A percentile compares a stretch with the other conserved stretches of the same genome.
These are phyloP conservation scores for Octomys mimax DNA, from an alignment of 2,797 vertebrate species.

Conservation along the genomic window DNA sequence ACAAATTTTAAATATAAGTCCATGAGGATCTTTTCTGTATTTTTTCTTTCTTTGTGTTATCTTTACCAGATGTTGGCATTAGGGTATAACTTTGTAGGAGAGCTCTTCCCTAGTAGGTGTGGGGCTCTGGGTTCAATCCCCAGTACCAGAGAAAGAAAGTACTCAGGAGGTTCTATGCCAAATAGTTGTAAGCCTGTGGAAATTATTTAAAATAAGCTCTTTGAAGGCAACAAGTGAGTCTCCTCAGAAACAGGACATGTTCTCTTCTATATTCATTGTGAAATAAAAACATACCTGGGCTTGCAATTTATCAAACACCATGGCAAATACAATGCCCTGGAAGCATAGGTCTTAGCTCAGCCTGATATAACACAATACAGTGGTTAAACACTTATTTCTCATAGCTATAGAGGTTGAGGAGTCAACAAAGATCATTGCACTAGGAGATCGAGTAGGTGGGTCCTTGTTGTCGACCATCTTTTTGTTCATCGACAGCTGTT, in stretches of 20 bases:
- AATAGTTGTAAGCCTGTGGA: not conserved
- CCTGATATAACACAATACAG: not conserved
- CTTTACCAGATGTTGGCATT: not conserved
- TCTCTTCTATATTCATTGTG: not conserved
- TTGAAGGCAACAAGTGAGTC: not conserved
- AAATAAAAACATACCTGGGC: not conserved
- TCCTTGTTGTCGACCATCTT: not conserved
- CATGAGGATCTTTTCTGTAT: constrained; percentile 5
- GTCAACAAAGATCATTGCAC: not conserved
- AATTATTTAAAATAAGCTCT: constrained; percentile 14
- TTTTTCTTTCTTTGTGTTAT: constrained; percentile 10
- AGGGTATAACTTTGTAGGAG: not conserved
- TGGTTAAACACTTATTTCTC: constrained; percentile 32
- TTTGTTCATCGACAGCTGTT: not conserved
- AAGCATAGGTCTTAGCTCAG: not conserved
- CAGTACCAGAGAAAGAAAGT: not conserved
- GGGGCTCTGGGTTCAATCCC: not conserved
- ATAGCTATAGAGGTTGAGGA: not conserved
- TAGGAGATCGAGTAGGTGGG: not conserved
- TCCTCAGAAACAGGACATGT: not conserved
- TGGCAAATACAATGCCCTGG: not conserved
- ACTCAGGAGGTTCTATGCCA: not conserved
- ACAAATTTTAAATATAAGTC: not conserved
- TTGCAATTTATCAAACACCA: not conserved
- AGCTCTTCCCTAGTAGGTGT: not conserved